phyloP scores from a whole-genome alignment of 2,797 vertebrate species.

The Sandelia bainsii region DNA sequence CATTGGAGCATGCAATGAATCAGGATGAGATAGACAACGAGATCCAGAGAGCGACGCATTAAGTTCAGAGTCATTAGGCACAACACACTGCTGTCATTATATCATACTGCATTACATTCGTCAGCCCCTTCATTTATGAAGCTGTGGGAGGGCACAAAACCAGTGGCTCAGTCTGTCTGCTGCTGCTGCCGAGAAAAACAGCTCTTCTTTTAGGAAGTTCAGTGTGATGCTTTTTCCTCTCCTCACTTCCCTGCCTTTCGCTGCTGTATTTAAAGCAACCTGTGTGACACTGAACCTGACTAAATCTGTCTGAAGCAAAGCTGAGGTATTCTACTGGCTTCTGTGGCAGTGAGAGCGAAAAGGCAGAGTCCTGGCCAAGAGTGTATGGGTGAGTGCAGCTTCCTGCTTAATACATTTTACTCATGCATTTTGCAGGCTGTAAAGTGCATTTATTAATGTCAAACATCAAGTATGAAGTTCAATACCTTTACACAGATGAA shows the following conservation, averaged over 20 bases:
- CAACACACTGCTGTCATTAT: conserved; percentile 63
- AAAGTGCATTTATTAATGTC: conserved; percentile 52
- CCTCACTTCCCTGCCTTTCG: conserved; percentile 23
- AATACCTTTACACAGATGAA: conserved; percentile 47
- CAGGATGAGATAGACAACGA: conserved; percentile 33
- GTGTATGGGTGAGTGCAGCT: conserved; percentile 45
- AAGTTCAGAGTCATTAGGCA: conserved; percentile 68
- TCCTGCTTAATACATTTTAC: conserved; percentile 57
- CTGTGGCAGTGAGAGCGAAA: conserved; percentile 36
- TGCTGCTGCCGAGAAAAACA: conserved; percentile 19
- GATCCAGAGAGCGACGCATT: conserved; percentile 52
- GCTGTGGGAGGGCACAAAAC: conserved; percentile 50
- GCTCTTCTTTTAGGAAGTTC: conserved; percentile 46
- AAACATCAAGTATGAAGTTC: conserved; percentile 36
- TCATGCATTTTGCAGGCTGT: conserved; percentile 61
- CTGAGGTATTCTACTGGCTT: conserved; percentile 50
- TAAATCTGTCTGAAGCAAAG: conserved; percentile 67
- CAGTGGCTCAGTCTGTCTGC: conserved; percentile 38
- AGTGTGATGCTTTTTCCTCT: conserved; percentile 29
- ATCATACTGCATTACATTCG: conserved; percentile 62
- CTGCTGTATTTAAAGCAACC: conserved; percentile 69
- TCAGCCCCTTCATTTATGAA: conserved; percentile 61
- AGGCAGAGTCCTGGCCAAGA: conserved; percentile 37
- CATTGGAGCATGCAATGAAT: conserved; percentile 26
- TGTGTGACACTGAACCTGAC: conserved; percentile 69